Base-by-base conservation (phyloP, 2,113 vertebrate species). In the Phrynosoma platyrhinos region DNA sequence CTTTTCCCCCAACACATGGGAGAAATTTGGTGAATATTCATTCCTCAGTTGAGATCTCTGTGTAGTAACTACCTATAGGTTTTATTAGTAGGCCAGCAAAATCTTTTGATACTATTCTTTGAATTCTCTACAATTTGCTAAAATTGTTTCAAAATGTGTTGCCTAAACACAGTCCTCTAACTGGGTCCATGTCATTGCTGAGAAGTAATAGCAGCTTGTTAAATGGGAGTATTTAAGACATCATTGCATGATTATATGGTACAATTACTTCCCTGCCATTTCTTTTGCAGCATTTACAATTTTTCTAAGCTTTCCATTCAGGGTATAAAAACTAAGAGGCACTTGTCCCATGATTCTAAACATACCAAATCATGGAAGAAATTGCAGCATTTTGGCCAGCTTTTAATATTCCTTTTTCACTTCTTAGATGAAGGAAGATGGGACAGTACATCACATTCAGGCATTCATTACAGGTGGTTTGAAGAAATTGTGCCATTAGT, bases 301-400 rank as follows among this genome's bases (percentile, higher is more conserved):
- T 95, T 91, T 66, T 68, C 64, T 88, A 69, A 55, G 71, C 53
- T 90, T 71, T 92, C 66, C 10, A 89, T 87, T 42, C 92, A 94
- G 80, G 90, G 90, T 88, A 16, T 88, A 82, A 93, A 64, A 77
- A 58, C 64, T 87, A 77, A 83, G 92, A 52, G 23, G 55, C 20
- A 27, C 53, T 94, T 87, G 20, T 78, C 71, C 52, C 68, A 52
- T 86, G 77, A 55, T 36, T 83, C 88, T 90, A 69, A 93, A 82
- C 71, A 93, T 95, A 83, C 84, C 25, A 32, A 90, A 27, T 71
- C n/a, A 79, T 89, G 81, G 76, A 92, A 93, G 88, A 91, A 89
- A 52, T 66, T 92, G 79, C 80, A 78, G 88, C 87, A 88, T 89
- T 80, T 91, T 90, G 10, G 77, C n/a, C 72, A 75, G 94, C 87